Evolutionary conservation across 2,888 invertebrate genomes (phyloP), one percentile per base, ranked within the genome.

Genomic region (Ephialtes manifestator): DNA sequence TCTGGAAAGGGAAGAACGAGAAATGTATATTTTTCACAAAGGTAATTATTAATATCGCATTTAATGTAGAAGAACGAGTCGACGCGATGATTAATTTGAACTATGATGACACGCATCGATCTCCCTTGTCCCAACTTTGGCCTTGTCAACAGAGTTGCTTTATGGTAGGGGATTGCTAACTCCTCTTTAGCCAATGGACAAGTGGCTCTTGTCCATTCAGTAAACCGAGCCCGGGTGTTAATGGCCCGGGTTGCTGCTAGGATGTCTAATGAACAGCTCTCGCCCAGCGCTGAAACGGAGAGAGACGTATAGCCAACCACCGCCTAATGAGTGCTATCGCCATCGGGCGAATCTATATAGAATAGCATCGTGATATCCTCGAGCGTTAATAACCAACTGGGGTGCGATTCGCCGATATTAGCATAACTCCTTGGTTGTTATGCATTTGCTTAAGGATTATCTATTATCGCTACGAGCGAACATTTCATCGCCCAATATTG

Each of bases 281-380:
- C 67, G 63, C 35, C 28, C 48, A 15, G 15, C 20, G 53, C 67
- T 74, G 72, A 75, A 68, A 80, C 53, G 78, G 79, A 83, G 76
- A 67, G 81, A 87, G 86, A 89, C 86, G 82, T 84, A 87, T 87
- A 72, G 79, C 78, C 81, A 75, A n/a, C n/a, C n/a, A 75, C 80
- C 81, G 80, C 65, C 87, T 88, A 87, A 88, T 87, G 86, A 89
- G 87, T 84, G 81, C 84, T 87, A 88, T 88, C 87, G 71, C 67
- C 78, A 74, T 76, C 77, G 55, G 48, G 70, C 85, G 55, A 72
- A 68, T 77, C 55, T 71, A 48, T 55, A 67, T 24, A 65, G 46
- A 74, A 82, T 76, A 39, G 46, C 74, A 77, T 53, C 53, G 77
- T 60, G 11, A 46, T 60, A 80, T 76, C 79, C 72, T 82, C 72